Percentiles rank a stretch among this genome's conserved stretches.
phyloP scores from a whole-genome alignment of 2,113 vertebrate genomes.

The Stigmatopora argus region DNA sequence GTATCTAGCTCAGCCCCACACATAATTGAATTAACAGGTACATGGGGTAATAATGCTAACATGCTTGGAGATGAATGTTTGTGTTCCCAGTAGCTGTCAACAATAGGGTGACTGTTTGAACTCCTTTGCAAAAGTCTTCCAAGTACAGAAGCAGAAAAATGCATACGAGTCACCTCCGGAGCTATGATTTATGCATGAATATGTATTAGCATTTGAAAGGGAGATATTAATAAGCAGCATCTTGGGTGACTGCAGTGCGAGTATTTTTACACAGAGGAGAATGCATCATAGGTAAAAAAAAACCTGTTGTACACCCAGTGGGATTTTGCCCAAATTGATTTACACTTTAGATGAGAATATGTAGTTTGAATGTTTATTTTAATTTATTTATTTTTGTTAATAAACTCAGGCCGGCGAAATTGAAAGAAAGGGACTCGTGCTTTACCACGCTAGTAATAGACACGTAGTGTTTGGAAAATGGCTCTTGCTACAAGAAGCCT shows the following conservation, averaged over 20 bases:
- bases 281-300: slow-evolving; percentile 18
- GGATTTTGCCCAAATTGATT: slow-evolving; percentile 27
- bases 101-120: neutral
- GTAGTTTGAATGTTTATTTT: slow-evolving; percentile 1
- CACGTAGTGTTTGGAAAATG: slow-evolving; percentile 42
- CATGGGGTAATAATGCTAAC: too few species aligned
- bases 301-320: slow-evolving; percentile 3
- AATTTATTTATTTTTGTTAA: too few species aligned
- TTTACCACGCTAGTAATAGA: slow-evolving; percentile 39
- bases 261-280: slow-evolving; percentile 23
- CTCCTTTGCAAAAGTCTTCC: slow-evolving; percentile 12
- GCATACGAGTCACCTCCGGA: slow-evolving; percentile 45
- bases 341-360: slow-evolving; percentile 32
- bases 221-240: slow-evolving; percentile 63
- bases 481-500: slow-evolving; percentile 39
- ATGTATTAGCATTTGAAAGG: slow-evolving; percentile 72
- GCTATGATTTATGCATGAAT: slow-evolving; percentile 72
- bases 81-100: neutral
- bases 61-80: neutral
- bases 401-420: slow-evolving; percentile 17
- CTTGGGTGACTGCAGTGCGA: slow-evolving; percentile 41
- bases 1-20: too few species aligned
- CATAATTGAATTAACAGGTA: too few species aligned
- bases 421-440: slow-evolving; percentile 43
- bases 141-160: slow-evolving; percentile 27